These are phyloP conservation scores for Cylloceria caligata DNA, from an alignment of 2,888 invertebrate genomes.

Conservation along the genomic window DNA sequence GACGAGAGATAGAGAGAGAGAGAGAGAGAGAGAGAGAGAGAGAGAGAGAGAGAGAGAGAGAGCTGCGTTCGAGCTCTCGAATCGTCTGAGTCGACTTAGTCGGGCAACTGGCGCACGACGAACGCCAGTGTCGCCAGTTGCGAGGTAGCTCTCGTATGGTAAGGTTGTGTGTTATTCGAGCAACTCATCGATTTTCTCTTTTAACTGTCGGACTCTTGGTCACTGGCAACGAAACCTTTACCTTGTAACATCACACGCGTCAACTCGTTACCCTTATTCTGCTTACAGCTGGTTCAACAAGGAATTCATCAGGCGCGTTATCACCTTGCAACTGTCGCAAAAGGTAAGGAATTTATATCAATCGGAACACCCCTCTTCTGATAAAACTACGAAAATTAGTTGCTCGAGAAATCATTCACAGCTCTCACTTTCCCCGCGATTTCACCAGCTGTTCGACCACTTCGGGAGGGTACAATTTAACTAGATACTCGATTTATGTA, in stretches of 20 bases:
- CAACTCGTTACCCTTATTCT: slow-evolving; percentile 50
- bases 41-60: background rate
- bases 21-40: background rate
- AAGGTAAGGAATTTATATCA: slow-evolving; percentile 73
- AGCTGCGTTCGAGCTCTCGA: slow-evolving; percentile 36
- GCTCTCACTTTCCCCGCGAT: slow-evolving; percentile 44
- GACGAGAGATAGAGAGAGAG: background rate
- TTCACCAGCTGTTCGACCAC: background rate
- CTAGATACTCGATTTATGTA: slow-evolving; percentile 12
- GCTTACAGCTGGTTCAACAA: slow-evolving; percentile 77
- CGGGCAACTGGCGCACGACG: background rate
- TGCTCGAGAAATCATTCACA: slow-evolving; percentile 48
- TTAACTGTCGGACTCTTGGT: slow-evolving; percentile 36
- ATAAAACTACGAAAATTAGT: slow-evolving; percentile 19
- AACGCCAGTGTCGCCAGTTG: slow-evolving; percentile 43
- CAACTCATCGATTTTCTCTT: slow-evolving; percentile 7
- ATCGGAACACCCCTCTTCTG: slow-evolving; percentile 43
- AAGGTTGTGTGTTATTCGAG: background rate
- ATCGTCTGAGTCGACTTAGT: slow-evolving; percentile 13
- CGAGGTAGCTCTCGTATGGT: slow-evolving; percentile 25
- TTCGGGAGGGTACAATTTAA: background rate
- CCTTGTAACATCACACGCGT: slow-evolving; percentile 14
- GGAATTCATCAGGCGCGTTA: slow-evolving; percentile 70
- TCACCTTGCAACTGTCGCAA: slow-evolving; percentile 68
- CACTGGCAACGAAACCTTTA: slow-evolving; percentile 12